Evolutionary conservation across 2,888 invertebrate species (phyloP).

Genomic region (Pyrgus malvae): DNA sequence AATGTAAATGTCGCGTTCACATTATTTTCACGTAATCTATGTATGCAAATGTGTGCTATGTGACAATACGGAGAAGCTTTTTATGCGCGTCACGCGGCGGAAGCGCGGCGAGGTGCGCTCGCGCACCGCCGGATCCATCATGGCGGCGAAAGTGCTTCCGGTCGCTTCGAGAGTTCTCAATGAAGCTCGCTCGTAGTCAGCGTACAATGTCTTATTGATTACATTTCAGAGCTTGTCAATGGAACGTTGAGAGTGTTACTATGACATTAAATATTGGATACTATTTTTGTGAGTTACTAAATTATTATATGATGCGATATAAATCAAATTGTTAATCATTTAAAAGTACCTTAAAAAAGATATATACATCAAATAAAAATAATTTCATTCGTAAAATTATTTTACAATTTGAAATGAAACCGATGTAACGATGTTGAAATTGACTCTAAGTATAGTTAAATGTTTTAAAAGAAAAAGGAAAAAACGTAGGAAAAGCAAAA

Average conservation of each 20-base stretch:
- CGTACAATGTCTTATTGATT: constrained; percentile 28
- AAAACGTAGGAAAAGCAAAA: too few species aligned
- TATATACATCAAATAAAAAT: too few species aligned
- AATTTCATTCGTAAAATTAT: too few species aligned
- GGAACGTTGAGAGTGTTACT: neutral
- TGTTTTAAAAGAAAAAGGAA: too few species aligned
- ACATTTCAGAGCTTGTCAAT: constrained; percentile 4
- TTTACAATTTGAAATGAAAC: too few species aligned
- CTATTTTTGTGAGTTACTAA: too few species aligned
- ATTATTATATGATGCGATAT: too few species aligned
- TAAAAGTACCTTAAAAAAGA: too few species aligned
- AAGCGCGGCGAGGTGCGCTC: constrained; percentile 72
- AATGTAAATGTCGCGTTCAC: constrained; percentile 46
- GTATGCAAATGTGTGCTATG: constrained; percentile 70
- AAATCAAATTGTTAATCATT: too few species aligned
- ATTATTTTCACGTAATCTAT: constrained; percentile 69
- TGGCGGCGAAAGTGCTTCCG: constrained; percentile 82
- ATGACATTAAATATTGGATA: neutral
- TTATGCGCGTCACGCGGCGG: constrained; percentile 77
- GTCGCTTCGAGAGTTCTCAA: constrained; percentile 60
- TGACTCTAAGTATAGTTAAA: too few species aligned
- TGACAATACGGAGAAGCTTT: constrained; percentile 72
- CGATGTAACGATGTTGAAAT: too few species aligned
- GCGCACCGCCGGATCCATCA: constrained; percentile 77
- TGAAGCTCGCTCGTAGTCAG: constrained; percentile 52